Evolutionary conservation across 2,113 vertebrate genomes (phyloP).

Genomic region (Malurus alboscapulatus): DNA sequence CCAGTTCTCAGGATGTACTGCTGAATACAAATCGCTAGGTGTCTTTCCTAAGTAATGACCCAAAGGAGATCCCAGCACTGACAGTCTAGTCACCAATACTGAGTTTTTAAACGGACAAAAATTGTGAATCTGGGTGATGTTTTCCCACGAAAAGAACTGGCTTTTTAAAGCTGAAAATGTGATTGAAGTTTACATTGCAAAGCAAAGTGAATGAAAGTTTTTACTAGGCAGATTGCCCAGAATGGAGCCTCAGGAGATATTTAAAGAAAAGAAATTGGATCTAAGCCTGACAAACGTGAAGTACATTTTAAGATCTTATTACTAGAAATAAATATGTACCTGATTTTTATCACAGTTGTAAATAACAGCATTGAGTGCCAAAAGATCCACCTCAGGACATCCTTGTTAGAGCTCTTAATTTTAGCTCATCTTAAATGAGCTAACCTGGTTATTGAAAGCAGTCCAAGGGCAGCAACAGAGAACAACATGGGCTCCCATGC

Average conservation of each 20-base stretch:
- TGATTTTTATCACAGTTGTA: slow-evolving; percentile 47
- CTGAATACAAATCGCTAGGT: neutral
- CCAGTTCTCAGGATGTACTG: neutral
- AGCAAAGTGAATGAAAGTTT: neutral
- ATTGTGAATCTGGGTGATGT: neutral
- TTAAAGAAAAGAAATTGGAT: neutral
- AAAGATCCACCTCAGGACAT: slow-evolving; percentile 30
- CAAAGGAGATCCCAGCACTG: neutral
- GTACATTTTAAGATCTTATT: slow-evolving; percentile 21
- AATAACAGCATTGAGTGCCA: slow-evolving; percentile 5
- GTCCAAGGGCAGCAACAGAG: neutral
- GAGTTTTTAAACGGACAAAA: neutral
- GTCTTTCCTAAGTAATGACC: neutral
- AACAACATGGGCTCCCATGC: neutral
- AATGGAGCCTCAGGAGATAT: neutral
- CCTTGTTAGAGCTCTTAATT: slow-evolving; percentile 14
- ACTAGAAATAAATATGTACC: slow-evolving; percentile 43
- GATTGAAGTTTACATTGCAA: neutral
- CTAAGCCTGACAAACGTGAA: slow-evolving; percentile 13
- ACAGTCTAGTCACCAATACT: neutral
- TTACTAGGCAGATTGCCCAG: slow-evolving; percentile 10
- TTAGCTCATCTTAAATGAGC: slow-evolving; percentile 10
- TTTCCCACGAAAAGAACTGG: neutral
- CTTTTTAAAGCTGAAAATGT: neutral
- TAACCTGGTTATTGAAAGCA: slow-evolving; percentile 28